phyloP scores from a whole-genome alignment of 2,888 invertebrate species.

The Rosalia funebris region DNA sequence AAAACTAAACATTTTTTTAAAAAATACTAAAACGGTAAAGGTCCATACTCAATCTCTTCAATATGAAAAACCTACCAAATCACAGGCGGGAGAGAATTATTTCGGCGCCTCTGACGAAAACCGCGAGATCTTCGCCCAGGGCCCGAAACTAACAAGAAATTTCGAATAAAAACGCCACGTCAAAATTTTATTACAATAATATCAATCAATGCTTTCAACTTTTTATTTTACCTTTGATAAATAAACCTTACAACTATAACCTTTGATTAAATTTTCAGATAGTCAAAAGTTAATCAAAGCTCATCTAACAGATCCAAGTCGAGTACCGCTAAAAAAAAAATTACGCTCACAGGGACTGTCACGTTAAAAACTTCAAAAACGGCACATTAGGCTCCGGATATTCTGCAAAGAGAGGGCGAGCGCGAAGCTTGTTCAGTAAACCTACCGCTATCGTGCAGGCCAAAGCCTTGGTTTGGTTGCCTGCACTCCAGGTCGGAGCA shows the following conservation, averaged over 20 bases:
- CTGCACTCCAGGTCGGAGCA: too few relatives aligned
- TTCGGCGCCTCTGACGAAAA: constrained; percentile 2
- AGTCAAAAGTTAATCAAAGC: too few relatives aligned
- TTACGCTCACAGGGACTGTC: neutral
- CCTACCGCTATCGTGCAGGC: too few relatives aligned
- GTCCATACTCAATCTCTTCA: constrained; percentile 17
- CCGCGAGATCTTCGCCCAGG: neutral
- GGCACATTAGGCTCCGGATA: neutral
- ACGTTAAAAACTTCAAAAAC: constrained; percentile 9
- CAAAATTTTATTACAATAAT: constrained; percentile 18
- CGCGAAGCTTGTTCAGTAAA: too few relatives aligned
- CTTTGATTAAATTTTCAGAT: too few relatives aligned
- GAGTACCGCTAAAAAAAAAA: too few relatives aligned
- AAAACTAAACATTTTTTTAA: constrained; percentile 45
- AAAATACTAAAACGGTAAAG: constrained; percentile 45
- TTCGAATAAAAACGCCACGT: constrained; percentile 2
- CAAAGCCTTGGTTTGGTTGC: too few relatives aligned
- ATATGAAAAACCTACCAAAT: constrained; percentile 42
- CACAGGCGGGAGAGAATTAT: constrained; percentile 45
- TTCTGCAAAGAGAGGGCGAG: neutral
- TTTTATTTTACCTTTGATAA: constrained; percentile 13
- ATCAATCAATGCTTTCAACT: too few relatives aligned
- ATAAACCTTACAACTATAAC: constrained; percentile 24
- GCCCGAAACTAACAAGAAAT: constrained; percentile 13
- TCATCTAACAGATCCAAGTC: too few relatives aligned